These are phyloP conservation scores for Stigmatopora nigra DNA, from an alignment of 2,113 vertebrate genomes.

Conservation along the genomic window DNA sequence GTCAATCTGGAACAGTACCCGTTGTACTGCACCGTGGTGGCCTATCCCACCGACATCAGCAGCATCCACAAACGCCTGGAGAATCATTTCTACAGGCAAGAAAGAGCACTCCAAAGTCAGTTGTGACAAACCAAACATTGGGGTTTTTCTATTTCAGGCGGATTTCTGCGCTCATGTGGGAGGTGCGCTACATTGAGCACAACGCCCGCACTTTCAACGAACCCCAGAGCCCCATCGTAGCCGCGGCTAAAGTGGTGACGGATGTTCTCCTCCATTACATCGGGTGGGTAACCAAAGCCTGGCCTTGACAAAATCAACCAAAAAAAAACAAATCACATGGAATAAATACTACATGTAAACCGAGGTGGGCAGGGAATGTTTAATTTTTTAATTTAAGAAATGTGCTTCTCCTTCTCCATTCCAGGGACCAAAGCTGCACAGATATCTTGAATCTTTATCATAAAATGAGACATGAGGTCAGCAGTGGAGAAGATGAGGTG, in stretches of 20 bases:
- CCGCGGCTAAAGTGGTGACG: slow-evolving; percentile 90
- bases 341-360: too few relatives aligned
- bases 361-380: too few relatives aligned
- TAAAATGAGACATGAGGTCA: slow-evolving; percentile 82
- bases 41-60: slow-evolving; percentile 92
- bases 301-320: too few relatives aligned
- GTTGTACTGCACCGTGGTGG: slow-evolving; percentile 93
- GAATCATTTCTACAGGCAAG: slow-evolving; percentile 90
- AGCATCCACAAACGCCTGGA: slow-evolving; percentile 87
- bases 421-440: slow-evolving; percentile 89
- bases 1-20: slow-evolving; percentile 93
- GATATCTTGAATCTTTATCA: slow-evolving; percentile 87
- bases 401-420: slow-evolving; percentile 5
- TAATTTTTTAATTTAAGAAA: too few relatives aligned
- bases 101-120: not conserved
- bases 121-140: not conserved
- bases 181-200: slow-evolving; percentile 96
- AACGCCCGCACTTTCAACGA: slow-evolving; percentile 97
- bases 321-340: too few relatives aligned
- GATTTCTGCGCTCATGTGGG: slow-evolving; percentile 98
- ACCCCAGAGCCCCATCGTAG: slow-evolving; percentile 92
- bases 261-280: slow-evolving; percentile 93
- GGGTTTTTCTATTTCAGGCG: slow-evolving; percentile 67
- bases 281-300: slow-evolving; percentile 84
- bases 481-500: slow-evolving; percentile 75